These are phyloP conservation scores for Bufo gargarizans DNA, from an alignment of 2,113 vertebrate species.

Conservation along the genomic window DNA sequence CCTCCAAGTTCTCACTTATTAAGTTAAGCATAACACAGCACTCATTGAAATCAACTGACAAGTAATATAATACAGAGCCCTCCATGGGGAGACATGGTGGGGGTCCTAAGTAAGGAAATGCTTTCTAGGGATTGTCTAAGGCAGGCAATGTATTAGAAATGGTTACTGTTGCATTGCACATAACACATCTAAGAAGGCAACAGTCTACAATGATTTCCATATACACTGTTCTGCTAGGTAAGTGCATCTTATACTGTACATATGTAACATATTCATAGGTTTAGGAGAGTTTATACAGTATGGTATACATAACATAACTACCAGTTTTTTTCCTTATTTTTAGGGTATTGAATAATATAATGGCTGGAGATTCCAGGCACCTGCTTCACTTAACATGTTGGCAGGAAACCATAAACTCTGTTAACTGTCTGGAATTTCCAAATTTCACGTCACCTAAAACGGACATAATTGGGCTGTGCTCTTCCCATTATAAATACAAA, in stretches of 20 bases:
- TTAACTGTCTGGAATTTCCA: neutral
- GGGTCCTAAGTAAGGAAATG: no score
- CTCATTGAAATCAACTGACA: no score
- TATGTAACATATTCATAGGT: neutral
- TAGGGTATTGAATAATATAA: neutral
- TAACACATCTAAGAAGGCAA: no score
- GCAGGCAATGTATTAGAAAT: no score
- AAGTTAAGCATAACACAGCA: no score
- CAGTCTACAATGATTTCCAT: no score
- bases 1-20: no score
- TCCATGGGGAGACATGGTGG: no score
- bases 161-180: no score
- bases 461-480: neutral
- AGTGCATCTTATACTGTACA: no score
- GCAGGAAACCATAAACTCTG: neutral
- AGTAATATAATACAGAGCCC: no score
- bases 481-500: conserved; percentile 1
- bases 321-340: neutral
- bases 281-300: neutral
- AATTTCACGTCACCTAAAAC: neutral
- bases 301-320: neutral
- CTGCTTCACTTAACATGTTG: neutral
- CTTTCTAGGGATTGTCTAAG: no score
- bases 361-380: conserved; percentile 7
- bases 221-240: neutral